These are phyloP conservation scores for Climacteris rufus DNA, from an alignment of 2,113 vertebrate genomes.

Conservation along the genomic window DNA sequence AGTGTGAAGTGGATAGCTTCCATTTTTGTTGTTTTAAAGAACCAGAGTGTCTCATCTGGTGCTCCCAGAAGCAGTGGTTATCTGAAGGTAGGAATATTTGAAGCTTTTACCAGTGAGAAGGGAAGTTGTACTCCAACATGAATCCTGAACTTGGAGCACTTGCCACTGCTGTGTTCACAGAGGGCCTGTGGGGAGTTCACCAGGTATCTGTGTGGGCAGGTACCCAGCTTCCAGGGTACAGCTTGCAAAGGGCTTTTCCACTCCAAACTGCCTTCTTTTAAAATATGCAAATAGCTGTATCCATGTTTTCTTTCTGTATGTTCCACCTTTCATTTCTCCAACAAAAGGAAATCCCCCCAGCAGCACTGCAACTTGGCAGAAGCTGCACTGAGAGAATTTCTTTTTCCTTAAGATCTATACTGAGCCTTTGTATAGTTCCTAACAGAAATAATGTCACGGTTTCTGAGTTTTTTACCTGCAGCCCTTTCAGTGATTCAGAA, in stretches of 20 bases:
- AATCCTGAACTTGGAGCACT: not conserved
- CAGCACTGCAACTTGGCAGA: not conserved
- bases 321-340: not conserved
- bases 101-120: not conserved
- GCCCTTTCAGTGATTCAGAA: not conserved
- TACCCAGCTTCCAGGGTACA: not conserved
- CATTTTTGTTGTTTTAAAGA: not conserved
- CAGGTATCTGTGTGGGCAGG: not conserved
- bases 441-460: not conserved
- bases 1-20: slow-evolving; percentile 54
- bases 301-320: not conserved
- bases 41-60: not conserved
- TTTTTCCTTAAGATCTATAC: not conserved
- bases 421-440: not conserved
- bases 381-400: not conserved
- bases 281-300: not conserved
- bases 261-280: not conserved
- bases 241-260: not conserved
- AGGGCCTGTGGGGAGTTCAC: not conserved
- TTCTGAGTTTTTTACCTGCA: not conserved
- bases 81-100: not conserved
- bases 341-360: not conserved
- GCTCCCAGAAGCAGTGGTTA: not conserved
- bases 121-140: not conserved
- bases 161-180: not conserved